Percentiles rank a stretch among this genome's conserved stretches.
These are phyloP conservation scores for Gastrophryne carolinensis DNA, from an alignment of 2,797 vertebrate genomes.

Conservation along the genomic window DNA sequence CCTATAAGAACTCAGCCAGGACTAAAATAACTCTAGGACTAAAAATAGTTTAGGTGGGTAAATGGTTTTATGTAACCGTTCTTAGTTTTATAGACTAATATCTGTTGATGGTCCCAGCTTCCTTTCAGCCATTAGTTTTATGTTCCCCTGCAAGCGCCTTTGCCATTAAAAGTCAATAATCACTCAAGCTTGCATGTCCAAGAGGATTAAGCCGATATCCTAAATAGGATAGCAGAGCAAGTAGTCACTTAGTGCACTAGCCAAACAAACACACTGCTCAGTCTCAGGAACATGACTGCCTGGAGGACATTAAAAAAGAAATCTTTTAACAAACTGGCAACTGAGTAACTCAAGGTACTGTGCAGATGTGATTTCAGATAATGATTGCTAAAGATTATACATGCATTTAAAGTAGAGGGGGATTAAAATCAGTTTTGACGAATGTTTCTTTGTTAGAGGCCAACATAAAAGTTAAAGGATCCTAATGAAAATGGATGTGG, in stretches of 20 bases:
- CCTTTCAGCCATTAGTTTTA: not conserved
- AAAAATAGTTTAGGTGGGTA: no score
- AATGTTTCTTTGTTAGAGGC: not conserved
- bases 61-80: no score
- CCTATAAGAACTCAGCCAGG: no score
- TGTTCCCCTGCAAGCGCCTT: slow-evolving; percentile 2
- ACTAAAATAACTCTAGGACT: no score
- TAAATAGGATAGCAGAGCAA: slow-evolving; percentile 30
- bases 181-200: slow-evolving; percentile 28
- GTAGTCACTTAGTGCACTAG: slow-evolving; percentile 13
- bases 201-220: slow-evolving; percentile 26
- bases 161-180: slow-evolving; percentile 20
- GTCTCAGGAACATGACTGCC: slow-evolving; percentile 14
- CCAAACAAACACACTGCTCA: slow-evolving; percentile 10
- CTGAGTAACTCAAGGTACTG: not conserved
- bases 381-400: not conserved
- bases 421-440: not conserved
- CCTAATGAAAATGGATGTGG: no score
- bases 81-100: not conserved
- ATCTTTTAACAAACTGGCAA: slow-evolving; percentile 25
- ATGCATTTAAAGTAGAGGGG: not conserved
- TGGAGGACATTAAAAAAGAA: slow-evolving; percentile 16
- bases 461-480: no score
- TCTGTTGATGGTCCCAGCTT: not conserved
- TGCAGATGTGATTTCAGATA: slow-evolving; percentile 20